Conservation (phyloP, 2,888 invertebrate genomes). For the Leptinotarsa rubiginosa region DNA sequence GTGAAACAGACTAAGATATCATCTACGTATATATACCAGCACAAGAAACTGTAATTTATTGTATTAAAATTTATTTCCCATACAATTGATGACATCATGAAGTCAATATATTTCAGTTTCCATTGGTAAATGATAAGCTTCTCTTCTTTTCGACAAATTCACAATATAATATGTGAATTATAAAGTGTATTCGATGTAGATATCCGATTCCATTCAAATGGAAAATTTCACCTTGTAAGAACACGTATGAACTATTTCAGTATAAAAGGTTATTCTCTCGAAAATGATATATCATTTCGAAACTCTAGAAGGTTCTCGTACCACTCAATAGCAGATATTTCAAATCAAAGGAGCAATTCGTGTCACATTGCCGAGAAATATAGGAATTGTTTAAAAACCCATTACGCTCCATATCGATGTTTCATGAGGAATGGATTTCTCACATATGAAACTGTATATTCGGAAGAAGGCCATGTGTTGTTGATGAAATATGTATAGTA, state of each 20-base stretch:
- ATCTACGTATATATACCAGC: too few species aligned
- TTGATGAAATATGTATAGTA: background rate
- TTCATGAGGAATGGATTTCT: background rate
- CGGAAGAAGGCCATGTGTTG: background rate
- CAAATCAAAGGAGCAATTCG: slow-evolving; percentile 40
- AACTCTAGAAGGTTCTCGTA: slow-evolving; percentile 32
- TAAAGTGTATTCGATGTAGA: background rate
- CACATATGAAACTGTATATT: slow-evolving; percentile 3
- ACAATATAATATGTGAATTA: background rate
- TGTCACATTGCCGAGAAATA: slow-evolving; percentile 43
- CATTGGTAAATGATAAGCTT: background rate
- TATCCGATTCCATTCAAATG: background rate
- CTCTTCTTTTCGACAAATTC: background rate
- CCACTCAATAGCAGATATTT: slow-evolving; percentile 43
- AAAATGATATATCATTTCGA: slow-evolving; percentile 27
- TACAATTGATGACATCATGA: too few species aligned
- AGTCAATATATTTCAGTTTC: background rate
- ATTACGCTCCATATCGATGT: slow-evolving; percentile 26
- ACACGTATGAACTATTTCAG: slow-evolving; percentile 13
- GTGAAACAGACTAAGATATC: too few species aligned
- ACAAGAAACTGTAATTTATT: too few species aligned
- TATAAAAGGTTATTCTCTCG: slow-evolving; percentile 8
- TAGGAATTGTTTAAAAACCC: slow-evolving; percentile 37
- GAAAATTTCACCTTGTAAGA: background rate
- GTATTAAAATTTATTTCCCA: too few species aligned